phyloP scores from a whole-genome alignment of 1,140 invertebrate genomes.

The Parapsyche elsis region DNA sequence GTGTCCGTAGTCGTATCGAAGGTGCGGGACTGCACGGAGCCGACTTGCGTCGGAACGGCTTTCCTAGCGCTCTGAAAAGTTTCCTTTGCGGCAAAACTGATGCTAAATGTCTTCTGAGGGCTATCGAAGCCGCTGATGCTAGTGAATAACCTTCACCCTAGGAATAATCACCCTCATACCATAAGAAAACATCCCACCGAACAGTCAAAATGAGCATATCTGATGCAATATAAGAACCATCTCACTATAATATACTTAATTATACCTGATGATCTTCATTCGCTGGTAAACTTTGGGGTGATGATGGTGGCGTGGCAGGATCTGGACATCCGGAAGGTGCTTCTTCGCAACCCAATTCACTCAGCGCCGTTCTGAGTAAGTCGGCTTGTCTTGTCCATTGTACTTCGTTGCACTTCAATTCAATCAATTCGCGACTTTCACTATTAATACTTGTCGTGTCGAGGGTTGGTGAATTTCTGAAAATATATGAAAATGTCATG shows the following conservation, averaged over 20 bases:
- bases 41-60: constrained; percentile 75
- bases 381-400: constrained; percentile 84
- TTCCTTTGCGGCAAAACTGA: constrained; percentile 65
- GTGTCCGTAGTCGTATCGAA: constrained; percentile 63
- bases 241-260: not conserved
- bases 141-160: constrained; percentile 54
- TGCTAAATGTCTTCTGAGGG: constrained; percentile 65
- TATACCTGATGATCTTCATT: constrained; percentile 50
- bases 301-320: constrained; percentile 63
- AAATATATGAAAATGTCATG: not conserved
- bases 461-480: constrained; percentile 64
- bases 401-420: constrained; percentile 80
- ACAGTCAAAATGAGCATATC: not conserved
- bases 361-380: constrained; percentile 83
- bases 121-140: constrained; percentile 62
- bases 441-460: constrained; percentile 61
- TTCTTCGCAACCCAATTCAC: constrained; percentile 86
- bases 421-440: constrained; percentile 60
- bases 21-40: constrained; percentile 72
- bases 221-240: not conserved
- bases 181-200: constrained; percentile 5
- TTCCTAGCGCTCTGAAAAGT: constrained; percentile 70
- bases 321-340: constrained; percentile 85
- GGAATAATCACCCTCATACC: constrained; percentile 36
- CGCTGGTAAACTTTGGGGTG: constrained; percentile 57